Evolutionary conservation across 2,797 vertebrate genomes (phyloP).

Genomic region (Scleropages formosus): DNA sequence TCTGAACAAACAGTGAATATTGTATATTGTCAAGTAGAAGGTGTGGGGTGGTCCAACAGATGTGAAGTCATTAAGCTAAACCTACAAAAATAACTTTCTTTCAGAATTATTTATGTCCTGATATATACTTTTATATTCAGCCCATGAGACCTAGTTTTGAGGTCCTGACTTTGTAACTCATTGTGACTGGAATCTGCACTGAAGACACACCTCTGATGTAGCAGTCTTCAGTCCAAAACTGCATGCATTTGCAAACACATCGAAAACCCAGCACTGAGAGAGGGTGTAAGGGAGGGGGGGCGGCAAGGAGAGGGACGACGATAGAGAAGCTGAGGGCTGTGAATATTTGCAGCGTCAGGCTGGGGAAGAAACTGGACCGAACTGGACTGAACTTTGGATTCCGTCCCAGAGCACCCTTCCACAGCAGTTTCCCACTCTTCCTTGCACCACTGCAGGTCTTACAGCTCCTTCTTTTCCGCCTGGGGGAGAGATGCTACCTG

Average conservation of each 20-base stretch:
- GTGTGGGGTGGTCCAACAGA: too few relatives aligned
- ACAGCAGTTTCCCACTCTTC: background rate
- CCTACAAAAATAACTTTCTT: too few relatives aligned
- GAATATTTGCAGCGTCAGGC: constrained; percentile 31
- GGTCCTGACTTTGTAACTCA: constrained; percentile 20
- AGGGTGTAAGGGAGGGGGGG: constrained; percentile 34
- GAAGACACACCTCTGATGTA: constrained; percentile 72
- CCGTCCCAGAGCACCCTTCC: background rate
- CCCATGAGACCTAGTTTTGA: background rate
- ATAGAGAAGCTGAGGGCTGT: constrained; percentile 25
- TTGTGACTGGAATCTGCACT: constrained; percentile 62
- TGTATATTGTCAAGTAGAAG: too few relatives aligned
- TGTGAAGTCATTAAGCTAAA: too few relatives aligned
- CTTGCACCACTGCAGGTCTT: too few relatives aligned
- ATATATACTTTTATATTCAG: too few relatives aligned
- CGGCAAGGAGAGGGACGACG: constrained; percentile 51
- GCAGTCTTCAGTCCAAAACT: constrained; percentile 59
- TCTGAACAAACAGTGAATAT: too few relatives aligned
- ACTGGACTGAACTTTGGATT: background rate
- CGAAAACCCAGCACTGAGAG: constrained; percentile 48
- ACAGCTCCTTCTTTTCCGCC: background rate
- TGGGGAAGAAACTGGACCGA: background rate
- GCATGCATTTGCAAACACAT: constrained; percentile 64
- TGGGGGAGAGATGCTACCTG: background rate
- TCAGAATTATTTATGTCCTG: too few relatives aligned